phyloP scores from a whole-genome alignment of 1,140 invertebrate species.

The Heliconius himera region DNA sequence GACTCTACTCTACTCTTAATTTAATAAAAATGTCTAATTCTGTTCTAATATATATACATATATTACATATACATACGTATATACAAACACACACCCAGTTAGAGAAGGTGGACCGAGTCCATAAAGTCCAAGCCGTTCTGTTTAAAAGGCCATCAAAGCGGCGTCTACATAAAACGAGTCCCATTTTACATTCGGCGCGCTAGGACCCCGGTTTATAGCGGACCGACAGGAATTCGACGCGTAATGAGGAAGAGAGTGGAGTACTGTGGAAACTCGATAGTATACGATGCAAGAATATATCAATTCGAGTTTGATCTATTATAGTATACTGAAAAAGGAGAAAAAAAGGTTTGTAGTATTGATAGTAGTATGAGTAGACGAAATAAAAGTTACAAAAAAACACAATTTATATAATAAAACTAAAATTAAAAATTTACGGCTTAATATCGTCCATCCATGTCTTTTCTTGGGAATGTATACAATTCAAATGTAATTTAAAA shows the following conservation, averaged over 20 bases:
- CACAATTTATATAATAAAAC: too few relatives aligned
- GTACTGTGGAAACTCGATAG: constrained; percentile 40
- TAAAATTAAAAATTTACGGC: too few relatives aligned
- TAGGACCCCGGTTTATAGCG: constrained; percentile 61
- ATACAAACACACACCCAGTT: not conserved
- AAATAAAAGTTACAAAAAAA: too few relatives aligned
- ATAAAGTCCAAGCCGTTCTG: constrained; percentile 44
- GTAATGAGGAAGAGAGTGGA: constrained; percentile 64
- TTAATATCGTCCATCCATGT: too few relatives aligned
- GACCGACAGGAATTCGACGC: constrained; percentile 59
- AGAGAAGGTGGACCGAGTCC: constrained; percentile 9
- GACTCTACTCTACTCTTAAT: too few relatives aligned
- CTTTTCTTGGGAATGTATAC: too few relatives aligned
- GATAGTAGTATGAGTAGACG: too few relatives aligned
- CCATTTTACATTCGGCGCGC: constrained; percentile 69
- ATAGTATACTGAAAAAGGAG: not conserved
- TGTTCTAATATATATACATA: not conserved
- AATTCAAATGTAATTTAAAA: too few relatives aligned
- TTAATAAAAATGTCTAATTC: too few relatives aligned
- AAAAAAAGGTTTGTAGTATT: too few relatives aligned
- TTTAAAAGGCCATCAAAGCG: constrained; percentile 69
- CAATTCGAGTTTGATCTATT: not conserved
- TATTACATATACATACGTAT: not conserved
- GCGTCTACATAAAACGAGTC: constrained; percentile 66
- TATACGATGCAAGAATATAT: not conserved